Evolutionary conservation across 2,113 vertebrate genomes (phyloP).

Genomic region (Microcebus jonahi): DNA sequence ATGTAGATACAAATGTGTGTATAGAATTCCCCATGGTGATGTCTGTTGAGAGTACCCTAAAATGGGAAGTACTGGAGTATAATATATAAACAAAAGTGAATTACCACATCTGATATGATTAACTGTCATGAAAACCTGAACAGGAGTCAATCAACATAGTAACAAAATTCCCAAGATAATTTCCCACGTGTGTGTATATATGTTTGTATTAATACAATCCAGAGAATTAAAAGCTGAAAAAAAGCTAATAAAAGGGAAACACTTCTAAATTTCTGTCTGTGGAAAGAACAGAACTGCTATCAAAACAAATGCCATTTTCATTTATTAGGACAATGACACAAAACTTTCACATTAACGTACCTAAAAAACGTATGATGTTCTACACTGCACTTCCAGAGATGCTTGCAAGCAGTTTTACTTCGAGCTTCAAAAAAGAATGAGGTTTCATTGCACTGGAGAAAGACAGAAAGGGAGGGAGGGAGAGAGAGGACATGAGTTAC

Average conservation of each 20-base stretch:
- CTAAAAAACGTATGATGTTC: conserved; percentile 95
- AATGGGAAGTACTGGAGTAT: neutral
- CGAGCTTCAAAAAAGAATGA: conserved; percentile 93
- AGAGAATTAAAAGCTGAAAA: neutral
- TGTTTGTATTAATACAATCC: neutral
- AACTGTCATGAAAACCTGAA: neutral
- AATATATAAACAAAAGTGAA: neutral
- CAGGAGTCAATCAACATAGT: neutral
- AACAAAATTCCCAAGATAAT: neutral
- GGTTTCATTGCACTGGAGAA: conserved; percentile 91
- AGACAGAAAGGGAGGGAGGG: conserved; percentile 61
- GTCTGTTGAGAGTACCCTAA: neutral
- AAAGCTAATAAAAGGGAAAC: neutral
- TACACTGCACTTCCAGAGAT: conserved; percentile 95
- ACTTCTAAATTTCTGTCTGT: neutral
- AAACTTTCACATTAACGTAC: conserved; percentile 75
- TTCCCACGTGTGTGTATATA: neutral
- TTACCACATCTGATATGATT: neutral
- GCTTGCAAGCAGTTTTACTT: conserved; percentile 90
- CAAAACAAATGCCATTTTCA: neutral
- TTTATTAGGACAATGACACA: neutral
- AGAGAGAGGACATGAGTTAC: neutral
- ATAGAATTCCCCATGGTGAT: neutral
- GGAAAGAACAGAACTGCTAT: neutral
- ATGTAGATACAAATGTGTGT: too few species aligned